Conservation (phyloP, 2,113 vertebrate species). For the Perca schrenkii region DNA sequence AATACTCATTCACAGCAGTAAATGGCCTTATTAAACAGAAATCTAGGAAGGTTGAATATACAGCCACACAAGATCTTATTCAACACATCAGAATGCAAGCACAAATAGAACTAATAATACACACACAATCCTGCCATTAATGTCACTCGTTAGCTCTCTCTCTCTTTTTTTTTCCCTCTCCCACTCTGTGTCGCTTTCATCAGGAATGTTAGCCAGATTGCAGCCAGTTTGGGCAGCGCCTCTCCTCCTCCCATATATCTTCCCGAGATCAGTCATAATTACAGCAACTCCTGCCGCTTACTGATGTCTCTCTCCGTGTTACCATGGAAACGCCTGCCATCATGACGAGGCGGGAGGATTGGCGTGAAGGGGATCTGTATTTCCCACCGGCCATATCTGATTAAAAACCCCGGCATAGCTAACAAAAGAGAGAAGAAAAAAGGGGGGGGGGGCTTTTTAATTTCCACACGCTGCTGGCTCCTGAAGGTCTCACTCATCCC, state of each 20-base stretch:
- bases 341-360: slow-evolving; percentile 51
- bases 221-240: slow-evolving; percentile 45
- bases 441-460: slow-evolving; percentile 28
- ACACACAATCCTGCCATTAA: not conserved
- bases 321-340: slow-evolving; percentile 76
- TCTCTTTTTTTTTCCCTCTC: not conserved
- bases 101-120: slow-evolving; percentile 20
- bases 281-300: slow-evolving; percentile 59
- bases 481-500: slow-evolving; percentile 66
- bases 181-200: slow-evolving; percentile 11
- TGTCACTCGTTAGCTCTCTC: not conserved
- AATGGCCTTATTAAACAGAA: not conserved
- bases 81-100: not conserved
- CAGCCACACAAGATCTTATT: not conserved
- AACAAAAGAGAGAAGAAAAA: slow-evolving; percentile 32
- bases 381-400: slow-evolving; percentile 75
- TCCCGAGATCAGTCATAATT: slow-evolving; percentile 78
- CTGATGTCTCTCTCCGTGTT: slow-evolving; percentile 61
- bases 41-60: not conserved
- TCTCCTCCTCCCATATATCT: slow-evolving; percentile 48
- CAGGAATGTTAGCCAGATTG: slow-evolving; percentile 38
- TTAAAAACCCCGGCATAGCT: slow-evolving; percentile 68
- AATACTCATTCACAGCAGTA: not conserved
- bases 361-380: slow-evolving; percentile 76
- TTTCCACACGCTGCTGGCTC: slow-evolving; percentile 59